A percentile compares a stretch with the other conserved stretches of the same genome.
phyloP scores from a whole-genome alignment of 2,797 vertebrate species.

The Cirrhinus mrigala region DNA sequence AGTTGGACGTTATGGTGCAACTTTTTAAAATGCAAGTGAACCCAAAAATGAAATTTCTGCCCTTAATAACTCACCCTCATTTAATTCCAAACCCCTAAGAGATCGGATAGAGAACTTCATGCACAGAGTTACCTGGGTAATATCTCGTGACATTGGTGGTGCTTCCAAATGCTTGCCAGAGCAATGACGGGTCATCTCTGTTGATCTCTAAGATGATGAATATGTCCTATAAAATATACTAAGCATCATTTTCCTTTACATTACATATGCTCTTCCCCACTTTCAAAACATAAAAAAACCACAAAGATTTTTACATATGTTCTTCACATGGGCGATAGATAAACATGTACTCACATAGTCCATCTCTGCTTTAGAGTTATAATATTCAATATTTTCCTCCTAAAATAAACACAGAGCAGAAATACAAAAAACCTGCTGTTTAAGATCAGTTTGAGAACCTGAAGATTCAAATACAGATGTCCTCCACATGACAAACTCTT shows the following conservation, averaged over 20 bases:
- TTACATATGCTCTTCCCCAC: neutral
- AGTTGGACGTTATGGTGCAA: no score
- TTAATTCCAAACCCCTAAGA: no score
- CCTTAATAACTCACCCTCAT: no score
- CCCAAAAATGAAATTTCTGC: no score
- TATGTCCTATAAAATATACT: neutral
- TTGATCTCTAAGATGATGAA: constrained; percentile 82
- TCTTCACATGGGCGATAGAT: neutral
- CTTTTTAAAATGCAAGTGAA: no score
- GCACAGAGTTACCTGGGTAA: constrained; percentile 81
- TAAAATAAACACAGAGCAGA: constrained; percentile 68
- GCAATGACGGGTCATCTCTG: constrained; percentile 90
- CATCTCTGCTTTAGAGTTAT: constrained; percentile 95
- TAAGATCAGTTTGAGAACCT: neutral
- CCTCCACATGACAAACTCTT: constrained; percentile 21
- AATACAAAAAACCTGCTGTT: constrained; percentile 24
- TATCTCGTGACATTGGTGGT: constrained; percentile 98
- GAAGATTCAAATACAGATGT: constrained; percentile 16
- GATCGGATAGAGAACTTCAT: no score
- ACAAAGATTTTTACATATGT: neutral
- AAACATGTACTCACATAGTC: constrained; percentile 93
- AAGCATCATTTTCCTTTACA: constrained; percentile 13
- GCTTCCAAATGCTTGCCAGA: constrained; percentile 98
- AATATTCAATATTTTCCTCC: constrained; percentile 96
- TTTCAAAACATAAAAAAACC: neutral